These are phyloP conservation scores for Alosa sapidissima DNA, from an alignment of 2,797 vertebrate species.

Conservation along the genomic window DNA sequence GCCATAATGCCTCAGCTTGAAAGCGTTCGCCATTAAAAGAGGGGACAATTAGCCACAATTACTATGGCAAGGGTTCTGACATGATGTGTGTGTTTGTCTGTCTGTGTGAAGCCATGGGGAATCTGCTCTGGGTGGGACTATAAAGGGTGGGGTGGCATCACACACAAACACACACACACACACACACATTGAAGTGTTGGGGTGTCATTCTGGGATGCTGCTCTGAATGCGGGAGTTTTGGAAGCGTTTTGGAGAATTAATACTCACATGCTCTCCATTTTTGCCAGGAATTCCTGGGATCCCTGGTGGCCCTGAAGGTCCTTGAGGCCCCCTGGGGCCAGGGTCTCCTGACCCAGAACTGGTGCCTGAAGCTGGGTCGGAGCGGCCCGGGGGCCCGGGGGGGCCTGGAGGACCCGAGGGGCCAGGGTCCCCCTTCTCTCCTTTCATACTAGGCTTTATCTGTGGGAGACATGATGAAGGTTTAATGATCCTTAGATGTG, in stretches of 20 bases:
- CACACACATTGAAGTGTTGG: neutral
- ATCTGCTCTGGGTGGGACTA: neutral
- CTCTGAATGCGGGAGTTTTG: neutral
- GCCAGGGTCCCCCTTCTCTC: slow-evolving; percentile 70
- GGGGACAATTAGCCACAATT: slow-evolving; percentile 17
- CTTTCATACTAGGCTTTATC: slow-evolving; percentile 61
- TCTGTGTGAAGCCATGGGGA: neutral
- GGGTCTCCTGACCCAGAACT: slow-evolving; percentile 56
- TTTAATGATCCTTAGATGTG: neutral
- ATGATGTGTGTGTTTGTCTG: neutral
- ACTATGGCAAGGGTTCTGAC: slow-evolving; percentile 9
- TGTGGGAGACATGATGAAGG: slow-evolving; percentile 40
- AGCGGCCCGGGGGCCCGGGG: slow-evolving; percentile 60
- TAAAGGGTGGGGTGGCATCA: neutral
- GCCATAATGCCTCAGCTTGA: neutral
- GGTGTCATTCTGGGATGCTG: neutral
- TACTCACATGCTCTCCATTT: slow-evolving; percentile 70
- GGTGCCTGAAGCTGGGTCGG: slow-evolving; percentile 42
- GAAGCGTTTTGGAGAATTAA: neutral
- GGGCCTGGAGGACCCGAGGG: slow-evolving; percentile 60
- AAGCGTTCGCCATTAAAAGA: neutral
- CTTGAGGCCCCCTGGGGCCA: slow-evolving; percentile 66
- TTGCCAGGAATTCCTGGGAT: slow-evolving; percentile 66
- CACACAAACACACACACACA: neutral
- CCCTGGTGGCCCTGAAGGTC: slow-evolving; percentile 56